phyloP scores from a whole-genome alignment of 1,140 invertebrate genomes.

The Paracyclopina nana region DNA sequence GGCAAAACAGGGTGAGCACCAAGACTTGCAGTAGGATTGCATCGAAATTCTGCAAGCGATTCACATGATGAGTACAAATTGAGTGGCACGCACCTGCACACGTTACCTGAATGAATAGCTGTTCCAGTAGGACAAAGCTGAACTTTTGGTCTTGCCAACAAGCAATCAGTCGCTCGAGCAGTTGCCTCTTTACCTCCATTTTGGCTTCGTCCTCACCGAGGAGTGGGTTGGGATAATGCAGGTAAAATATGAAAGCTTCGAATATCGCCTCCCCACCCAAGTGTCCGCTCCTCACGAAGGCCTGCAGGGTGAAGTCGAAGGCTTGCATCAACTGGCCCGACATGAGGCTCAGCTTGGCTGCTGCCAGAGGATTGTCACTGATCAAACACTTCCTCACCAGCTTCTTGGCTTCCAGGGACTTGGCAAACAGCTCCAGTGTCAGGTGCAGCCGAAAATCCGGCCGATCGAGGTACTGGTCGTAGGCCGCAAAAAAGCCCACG shows the following conservation, averaged over 20 bases:
- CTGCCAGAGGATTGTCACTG: conserved; percentile 30
- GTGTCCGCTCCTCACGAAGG: conserved; percentile 23
- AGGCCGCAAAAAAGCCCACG: neutral
- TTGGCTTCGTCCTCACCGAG: neutral
- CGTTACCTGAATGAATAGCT: neutral
- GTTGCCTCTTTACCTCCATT: neutral
- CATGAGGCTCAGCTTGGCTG: conserved; percentile 29
- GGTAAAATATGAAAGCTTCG: neutral
- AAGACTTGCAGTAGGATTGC: conserved; percentile 1
- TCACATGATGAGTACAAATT: too few relatives aligned
- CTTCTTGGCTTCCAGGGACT: conserved; percentile 2
- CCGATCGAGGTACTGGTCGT: neutral
- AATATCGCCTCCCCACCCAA: neutral
- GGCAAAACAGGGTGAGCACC: conserved; percentile 9
- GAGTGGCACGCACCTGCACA: too few relatives aligned
- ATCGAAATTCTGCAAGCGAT: neutral
- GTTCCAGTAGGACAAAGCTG: conserved; percentile 12
- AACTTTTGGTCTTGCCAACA: conserved; percentile 15
- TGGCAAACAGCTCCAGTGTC: conserved; percentile 3
- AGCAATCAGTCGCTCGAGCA: conserved; percentile 2
- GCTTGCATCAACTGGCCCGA: conserved; percentile 27
- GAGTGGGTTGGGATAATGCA: too few relatives aligned
- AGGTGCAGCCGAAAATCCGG: neutral
- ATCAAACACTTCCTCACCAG: conserved; percentile 23
- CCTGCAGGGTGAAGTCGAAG: conserved; percentile 28